Base-by-base conservation (phyloP, 1,140 invertebrate genomes). In the Drosophila bocki region DNA sequence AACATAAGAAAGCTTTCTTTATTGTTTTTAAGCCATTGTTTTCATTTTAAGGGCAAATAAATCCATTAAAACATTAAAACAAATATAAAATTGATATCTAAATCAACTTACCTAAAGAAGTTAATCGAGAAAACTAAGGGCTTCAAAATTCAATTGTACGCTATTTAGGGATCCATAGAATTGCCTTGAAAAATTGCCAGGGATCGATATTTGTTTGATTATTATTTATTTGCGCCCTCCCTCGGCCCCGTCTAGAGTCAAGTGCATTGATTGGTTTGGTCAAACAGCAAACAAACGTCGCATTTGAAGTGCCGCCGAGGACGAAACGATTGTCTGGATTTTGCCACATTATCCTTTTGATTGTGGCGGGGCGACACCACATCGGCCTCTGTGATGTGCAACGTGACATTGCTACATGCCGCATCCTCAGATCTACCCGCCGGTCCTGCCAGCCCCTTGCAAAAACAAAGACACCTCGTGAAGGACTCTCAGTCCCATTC, bases 301-400 rank as follows among this genome's bases (percentile, higher is more conserved):
- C 71, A 88, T 84, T 88, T 88, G 81, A 88, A 90, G 84, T 88
- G 84, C 74, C 85, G 74, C 85, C 60, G 65, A 84, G 85, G 78
- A 54, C 51, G 33, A 37, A 80, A 54, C 85, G 69, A 85, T 90
- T 91, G 86, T 90, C 65, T 75, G 82, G 86, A 90, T 91, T 91
- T 90, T 82, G 86, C 86, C 82, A 90, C 86, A 91, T 91, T 90
- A 90, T 91, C 86, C 86, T 91, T 90, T 86, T 68, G 50, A 79
- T 82, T 86, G 83, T 58, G 83, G 69, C 77, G 45, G 62, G 48
- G 26, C 54, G 72, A 53, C 65, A 35, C 39, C 60, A 41, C 0
- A 70, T 63, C 78, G 82, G 78, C 60, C 3, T 72, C 39, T 90
- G 45, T 53, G 85, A 90, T 84, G 80, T 90, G 81, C 85, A 86